Conservation (phyloP, 2,797 vertebrate species). For the Rhincodon typus region DNA sequence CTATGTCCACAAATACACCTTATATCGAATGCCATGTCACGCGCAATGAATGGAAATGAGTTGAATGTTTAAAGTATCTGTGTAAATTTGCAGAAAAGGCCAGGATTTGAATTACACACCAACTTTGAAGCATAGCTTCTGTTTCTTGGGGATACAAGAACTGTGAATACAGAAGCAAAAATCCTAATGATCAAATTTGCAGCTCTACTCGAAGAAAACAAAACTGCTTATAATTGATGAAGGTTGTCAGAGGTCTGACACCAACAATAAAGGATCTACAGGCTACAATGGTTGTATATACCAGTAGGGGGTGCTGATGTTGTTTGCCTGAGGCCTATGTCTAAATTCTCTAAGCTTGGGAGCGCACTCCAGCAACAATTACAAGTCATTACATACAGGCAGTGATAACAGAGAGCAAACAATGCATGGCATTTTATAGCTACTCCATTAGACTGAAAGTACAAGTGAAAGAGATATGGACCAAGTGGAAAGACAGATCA, state of each 20-base stretch:
- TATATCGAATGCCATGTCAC: too few relatives aligned
- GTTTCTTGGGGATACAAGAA: background rate
- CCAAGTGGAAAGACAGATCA: background rate
- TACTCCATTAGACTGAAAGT: background rate
- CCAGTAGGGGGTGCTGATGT: slow-evolving; percentile 29
- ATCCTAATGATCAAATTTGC: background rate
- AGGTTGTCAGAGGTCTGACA: background rate
- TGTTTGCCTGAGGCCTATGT: background rate
- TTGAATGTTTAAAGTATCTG: background rate
- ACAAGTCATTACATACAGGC: slow-evolving; percentile 10
- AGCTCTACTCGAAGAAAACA: background rate
- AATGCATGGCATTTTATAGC: background rate
- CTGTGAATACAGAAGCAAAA: slow-evolving; percentile 1
- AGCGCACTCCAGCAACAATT: slow-evolving; percentile 33
- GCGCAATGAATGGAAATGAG: background rate
- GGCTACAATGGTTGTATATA: slow-evolving; percentile 12
- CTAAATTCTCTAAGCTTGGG: background rate
- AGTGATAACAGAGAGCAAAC: slow-evolving; percentile 24
- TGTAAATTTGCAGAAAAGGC: background rate
- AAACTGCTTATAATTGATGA: too few relatives aligned
- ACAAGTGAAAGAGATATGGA: slow-evolving; percentile 6
- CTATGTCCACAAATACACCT: background rate
- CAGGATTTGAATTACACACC: background rate
- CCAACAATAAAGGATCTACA: background rate
- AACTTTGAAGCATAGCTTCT: background rate